Evolutionary conservation across 2,797 vertebrate species (phyloP), one percentile per base, ranked within the genome.

Genomic region (Trachurus trachurus): DNA sequence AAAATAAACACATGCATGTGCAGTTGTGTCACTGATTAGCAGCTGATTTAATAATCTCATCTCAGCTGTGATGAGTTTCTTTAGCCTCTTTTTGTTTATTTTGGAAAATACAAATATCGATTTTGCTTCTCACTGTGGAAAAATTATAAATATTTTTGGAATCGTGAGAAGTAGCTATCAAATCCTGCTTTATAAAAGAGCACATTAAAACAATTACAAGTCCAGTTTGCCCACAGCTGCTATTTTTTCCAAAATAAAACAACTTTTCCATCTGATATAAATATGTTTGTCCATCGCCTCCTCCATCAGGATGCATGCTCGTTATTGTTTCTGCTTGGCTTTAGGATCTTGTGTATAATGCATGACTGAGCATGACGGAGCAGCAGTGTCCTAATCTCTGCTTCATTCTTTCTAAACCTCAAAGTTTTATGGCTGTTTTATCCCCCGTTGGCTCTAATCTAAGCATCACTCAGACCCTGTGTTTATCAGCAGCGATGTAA

Each of bases 291-390:
- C 16, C 9, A 6, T 5, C n/a, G 19, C 52, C 11, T 34, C 42
- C 26, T 19, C 17, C 6, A 45, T 83, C 11, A 22, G 16, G 10
- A n/a, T 47, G 70, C 63, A 65, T 82, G 79, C 8, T 10, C n/a
- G n/a, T 40, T 26, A 16, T 13, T 57, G 53, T 78, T 57, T 58
- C 21, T 59, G 21, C 44, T n/a, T 37, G 15, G 40, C 16, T 47
- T 44, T 16, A n/a, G 60, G 37, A 47, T 64, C n/a, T 42, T 42
- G n/a, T 50, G 26, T 59, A 7, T 19, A 39, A 22, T 2, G 63
- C 82, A 78, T 66, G 73, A 39, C 6, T 8, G 22, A 67, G 61
- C 76, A 68, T 76, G 80, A 60, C 1, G 7, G 8, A 13, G 0
- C 39, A 44, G 15, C 66, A 42, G 21, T 58, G 16, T 16, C 34